Conservation (phyloP, 2,888 invertebrate species). For the Bruchidius siliquastri region DNA sequence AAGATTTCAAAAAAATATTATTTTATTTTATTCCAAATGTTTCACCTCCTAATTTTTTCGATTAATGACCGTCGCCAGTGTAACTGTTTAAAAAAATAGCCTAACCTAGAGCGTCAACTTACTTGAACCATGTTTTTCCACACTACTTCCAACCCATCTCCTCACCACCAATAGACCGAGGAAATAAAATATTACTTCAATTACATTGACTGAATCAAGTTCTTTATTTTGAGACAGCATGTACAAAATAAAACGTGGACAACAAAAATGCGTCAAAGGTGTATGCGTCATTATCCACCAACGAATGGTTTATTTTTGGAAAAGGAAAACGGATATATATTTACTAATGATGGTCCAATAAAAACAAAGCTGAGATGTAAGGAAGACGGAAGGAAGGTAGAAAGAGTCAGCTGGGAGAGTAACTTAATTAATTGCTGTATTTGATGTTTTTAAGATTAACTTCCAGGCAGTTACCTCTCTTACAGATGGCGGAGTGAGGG, state of each 20-base stretch:
- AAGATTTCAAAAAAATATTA: too few species aligned
- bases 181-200: too few species aligned
- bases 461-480: neutral
- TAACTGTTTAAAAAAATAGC: too few species aligned
- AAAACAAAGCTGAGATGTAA: neutral
- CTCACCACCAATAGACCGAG: too few species aligned
- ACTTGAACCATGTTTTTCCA: too few species aligned
- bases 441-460: neutral
- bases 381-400: neutral
- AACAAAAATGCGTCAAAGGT: neutral
- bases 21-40: too few species aligned
- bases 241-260: neutral
- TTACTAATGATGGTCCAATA: neutral
- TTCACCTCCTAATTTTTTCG: too few species aligned
- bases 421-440: neutral
- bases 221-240: neutral
- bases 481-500: too few species aligned
- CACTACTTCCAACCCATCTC: too few species aligned
- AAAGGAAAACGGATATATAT: neutral
- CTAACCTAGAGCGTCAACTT: too few species aligned
- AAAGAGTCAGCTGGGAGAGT: neutral
- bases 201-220: neutral
- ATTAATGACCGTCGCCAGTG: too few species aligned
- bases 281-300: neutral
- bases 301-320: neutral